Conservation (phyloP, 2,113 vertebrate genomes). For the Nibea coibor region DNA sequence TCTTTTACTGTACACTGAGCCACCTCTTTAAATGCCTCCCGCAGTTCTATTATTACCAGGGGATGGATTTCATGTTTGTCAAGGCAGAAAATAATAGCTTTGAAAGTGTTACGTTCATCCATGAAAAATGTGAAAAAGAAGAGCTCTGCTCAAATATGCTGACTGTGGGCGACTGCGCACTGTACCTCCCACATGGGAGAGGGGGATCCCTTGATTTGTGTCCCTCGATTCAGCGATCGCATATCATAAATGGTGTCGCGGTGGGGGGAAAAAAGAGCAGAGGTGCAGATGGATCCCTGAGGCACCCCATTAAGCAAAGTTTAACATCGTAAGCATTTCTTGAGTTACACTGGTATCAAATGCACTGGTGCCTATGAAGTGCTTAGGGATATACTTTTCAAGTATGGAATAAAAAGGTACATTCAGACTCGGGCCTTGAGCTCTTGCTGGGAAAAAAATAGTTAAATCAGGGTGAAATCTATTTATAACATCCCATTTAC, state of each 20-base stretch:
- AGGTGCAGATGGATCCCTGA: conserved; percentile 69
- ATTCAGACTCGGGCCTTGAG: conserved; percentile 42
- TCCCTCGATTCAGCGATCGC: conserved; percentile 66
- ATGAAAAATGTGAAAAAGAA: conserved; percentile 51
- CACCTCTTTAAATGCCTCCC: conserved; percentile 50
- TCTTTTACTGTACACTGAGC: conserved; percentile 54
- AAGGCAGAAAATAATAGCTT: conserved; percentile 74
- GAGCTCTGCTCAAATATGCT: conserved; percentile 51
- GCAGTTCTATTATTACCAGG: conserved; percentile 57
- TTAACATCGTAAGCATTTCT: conserved; percentile 71
- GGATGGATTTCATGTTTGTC: conserved; percentile 70
- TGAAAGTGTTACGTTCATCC: conserved; percentile 59
- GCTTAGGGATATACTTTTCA: conserved; percentile 53
- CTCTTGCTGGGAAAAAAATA: conserved; percentile 30
- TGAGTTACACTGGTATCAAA: conserved; percentile 71
- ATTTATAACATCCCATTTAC: conserved; percentile 40
- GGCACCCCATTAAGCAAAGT: conserved; percentile 75
- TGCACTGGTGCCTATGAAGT: conserved; percentile 40
- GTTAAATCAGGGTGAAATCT: conserved; percentile 45
- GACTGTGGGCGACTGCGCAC: conserved; percentile 41
- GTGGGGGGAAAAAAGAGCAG: conserved; percentile 32
- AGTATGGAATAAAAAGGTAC: conserved; percentile 41
- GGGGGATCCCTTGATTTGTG: conserved; percentile 69
- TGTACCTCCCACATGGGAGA: conserved; percentile 51
- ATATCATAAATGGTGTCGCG: conserved; percentile 56